Conservation (phyloP, 2,797 vertebrate species). For the Ptychobarbus kaznakovi region DNA sequence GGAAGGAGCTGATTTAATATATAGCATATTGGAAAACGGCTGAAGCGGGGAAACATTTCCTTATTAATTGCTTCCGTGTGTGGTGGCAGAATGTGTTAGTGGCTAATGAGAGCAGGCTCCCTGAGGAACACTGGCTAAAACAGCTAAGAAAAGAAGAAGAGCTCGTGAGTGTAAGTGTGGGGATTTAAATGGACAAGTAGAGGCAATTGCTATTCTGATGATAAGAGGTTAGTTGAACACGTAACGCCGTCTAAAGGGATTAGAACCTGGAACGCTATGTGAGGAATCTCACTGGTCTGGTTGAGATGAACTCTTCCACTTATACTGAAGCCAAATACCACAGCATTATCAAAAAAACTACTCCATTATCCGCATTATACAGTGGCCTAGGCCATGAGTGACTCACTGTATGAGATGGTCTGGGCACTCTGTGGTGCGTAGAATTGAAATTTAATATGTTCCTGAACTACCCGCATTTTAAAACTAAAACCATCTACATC, state of each 20-base stretch:
- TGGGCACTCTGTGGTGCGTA: background rate
- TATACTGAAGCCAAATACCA: conserved; percentile 11
- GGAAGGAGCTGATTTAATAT: conserved; percentile 65
- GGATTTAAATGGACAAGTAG: conserved; percentile 43
- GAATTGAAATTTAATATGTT: conserved; percentile 22
- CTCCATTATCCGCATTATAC: conserved; percentile 24
- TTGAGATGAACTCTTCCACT: conserved; percentile 13
- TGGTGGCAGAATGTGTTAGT: conserved; percentile 57
- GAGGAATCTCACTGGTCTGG: conserved; percentile 9
- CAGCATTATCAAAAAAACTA: conserved; percentile 27
- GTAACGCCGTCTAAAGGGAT: background rate
- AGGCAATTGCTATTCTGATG: conserved; percentile 1
- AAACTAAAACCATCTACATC: background rate
- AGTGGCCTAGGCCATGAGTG: background rate
- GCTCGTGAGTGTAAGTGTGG: conserved; percentile 7
- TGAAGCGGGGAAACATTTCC: conserved; percentile 73
- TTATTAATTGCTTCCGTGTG: conserved; percentile 80
- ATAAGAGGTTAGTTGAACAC: background rate
- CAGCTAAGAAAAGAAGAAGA: conserved; percentile 37
- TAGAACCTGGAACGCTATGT: background rate
- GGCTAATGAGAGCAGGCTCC: conserved; percentile 54
- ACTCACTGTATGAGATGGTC: background rate
- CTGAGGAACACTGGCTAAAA: conserved; percentile 26
- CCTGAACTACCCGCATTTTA: background rate
- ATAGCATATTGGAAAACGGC: conserved; percentile 65